Evolutionary conservation across 1,140 invertebrate genomes (phyloP).

Genomic region (Trissolcus basalis): DNA sequence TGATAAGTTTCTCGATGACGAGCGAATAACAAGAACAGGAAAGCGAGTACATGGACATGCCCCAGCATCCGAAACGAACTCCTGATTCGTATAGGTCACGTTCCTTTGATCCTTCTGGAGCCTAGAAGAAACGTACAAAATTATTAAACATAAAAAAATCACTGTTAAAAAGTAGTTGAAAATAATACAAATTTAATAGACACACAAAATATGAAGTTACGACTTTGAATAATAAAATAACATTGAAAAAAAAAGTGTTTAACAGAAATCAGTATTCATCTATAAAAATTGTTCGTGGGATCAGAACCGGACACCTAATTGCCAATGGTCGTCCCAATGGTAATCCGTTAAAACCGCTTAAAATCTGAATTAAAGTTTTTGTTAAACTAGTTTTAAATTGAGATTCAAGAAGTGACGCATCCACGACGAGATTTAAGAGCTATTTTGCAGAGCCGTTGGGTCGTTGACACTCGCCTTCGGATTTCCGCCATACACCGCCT

Average conservation of each 20-base stretch:
- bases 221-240: too few species aligned
- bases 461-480: constrained; percentile 79
- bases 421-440: background rate
- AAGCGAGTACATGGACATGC: constrained; percentile 96
- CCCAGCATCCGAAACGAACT: constrained; percentile 95
- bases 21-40: constrained; percentile 95
- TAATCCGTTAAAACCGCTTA: too few species aligned
- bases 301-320: too few species aligned
- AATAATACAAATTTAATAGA: too few species aligned
- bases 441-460: constrained; percentile 13
- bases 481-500: constrained; percentile 94
- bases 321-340: too few species aligned
- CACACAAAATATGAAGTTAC: too few species aligned
- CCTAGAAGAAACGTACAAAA: constrained; percentile 79
- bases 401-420: too few species aligned
- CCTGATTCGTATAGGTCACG: constrained; percentile 89
- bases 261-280: background rate
- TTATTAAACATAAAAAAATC: too few species aligned
- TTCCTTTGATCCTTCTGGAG: constrained; percentile 79
- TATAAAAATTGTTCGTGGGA: too few species aligned
- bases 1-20: constrained; percentile 90
- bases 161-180: too few species aligned
- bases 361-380: too few species aligned
- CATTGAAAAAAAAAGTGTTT: background rate
- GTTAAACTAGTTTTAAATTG: too few species aligned